Conservation (phyloP, 2,888 invertebrate species). For the Psylliodes chrysocephalus region DNA sequence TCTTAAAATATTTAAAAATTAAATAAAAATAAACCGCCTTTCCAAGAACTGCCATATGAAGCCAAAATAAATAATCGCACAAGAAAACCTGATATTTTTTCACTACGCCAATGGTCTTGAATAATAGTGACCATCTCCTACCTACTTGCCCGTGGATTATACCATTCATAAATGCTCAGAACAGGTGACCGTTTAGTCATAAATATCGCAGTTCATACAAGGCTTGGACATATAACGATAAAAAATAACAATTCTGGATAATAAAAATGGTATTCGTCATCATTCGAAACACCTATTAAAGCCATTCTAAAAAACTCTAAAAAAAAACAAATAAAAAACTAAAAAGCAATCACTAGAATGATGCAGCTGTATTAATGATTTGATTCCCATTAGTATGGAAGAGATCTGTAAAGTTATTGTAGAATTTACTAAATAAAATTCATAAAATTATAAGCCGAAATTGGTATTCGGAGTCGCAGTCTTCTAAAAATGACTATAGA, state of each 20-base stretch:
- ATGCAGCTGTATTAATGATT: constrained; percentile 12
- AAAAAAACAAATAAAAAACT: constrained; percentile 11
- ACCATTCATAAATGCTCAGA: constrained; percentile 46
- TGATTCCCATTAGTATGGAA: background rate
- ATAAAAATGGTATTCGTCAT: constrained; percentile 56
- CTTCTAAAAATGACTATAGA: no score
- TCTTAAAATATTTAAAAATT: no score
- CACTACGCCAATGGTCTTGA: constrained; percentile 29
- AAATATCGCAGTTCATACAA: constrained; percentile 55
- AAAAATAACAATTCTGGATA: constrained; percentile 56
- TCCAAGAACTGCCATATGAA: no score
- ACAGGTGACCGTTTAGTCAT: constrained; percentile 54
- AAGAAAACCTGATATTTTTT: no score
- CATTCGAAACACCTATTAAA: constrained; percentile 49
- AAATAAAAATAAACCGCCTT: no score
- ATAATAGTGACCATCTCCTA: constrained; percentile 31
- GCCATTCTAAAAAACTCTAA: constrained; percentile 11
- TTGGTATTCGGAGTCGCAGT: no score
- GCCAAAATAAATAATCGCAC: no score
- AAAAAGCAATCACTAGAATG: constrained; percentile 17
- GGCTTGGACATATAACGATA: constrained; percentile 52
- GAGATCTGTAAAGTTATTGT: no score
- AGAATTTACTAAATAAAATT: no score
- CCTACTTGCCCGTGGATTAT: constrained; percentile 47
- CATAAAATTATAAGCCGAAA: no score